phyloP scores from a whole-genome alignment of 1,140 invertebrate species.

The Drosophila mauritiana region DNA sequence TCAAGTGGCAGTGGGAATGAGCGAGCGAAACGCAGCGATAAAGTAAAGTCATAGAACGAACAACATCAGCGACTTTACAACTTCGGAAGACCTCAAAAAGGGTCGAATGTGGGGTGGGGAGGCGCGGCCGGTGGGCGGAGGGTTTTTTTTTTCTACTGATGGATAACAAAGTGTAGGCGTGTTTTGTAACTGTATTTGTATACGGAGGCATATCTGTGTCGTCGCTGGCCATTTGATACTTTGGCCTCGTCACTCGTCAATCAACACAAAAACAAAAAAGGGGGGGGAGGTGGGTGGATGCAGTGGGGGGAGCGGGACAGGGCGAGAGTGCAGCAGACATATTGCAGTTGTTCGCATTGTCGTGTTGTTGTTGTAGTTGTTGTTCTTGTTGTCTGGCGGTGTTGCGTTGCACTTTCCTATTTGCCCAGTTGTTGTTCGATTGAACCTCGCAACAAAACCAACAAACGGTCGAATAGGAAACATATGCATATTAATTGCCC shows the following conservation, averaged over 20 bases:
- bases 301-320: not conserved
- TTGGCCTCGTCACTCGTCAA: constrained; percentile 71
- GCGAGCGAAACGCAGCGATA: constrained; percentile 24
- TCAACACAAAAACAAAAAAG: constrained; percentile 25
- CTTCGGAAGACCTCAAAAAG: constrained; percentile 28
- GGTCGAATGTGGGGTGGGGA: not conserved
- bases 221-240: constrained; percentile 75
- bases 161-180: constrained; percentile 52
- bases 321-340: constrained; percentile 19
- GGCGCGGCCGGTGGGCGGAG: not conserved
- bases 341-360: constrained; percentile 39
- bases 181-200: constrained; percentile 42
- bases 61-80: constrained; percentile 35
- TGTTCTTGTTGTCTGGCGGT: constrained; percentile 45
- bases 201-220: constrained; percentile 66
- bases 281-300: constrained; percentile 1
- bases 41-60: constrained; percentile 41
- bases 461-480: constrained; percentile 52
- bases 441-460: constrained; percentile 48
- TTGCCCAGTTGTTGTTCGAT: constrained; percentile 74
- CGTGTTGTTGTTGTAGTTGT: not conserved
- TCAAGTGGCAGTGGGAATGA: constrained; percentile 63
- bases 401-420: constrained; percentile 71
- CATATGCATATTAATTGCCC: constrained; percentile 80
- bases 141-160: not conserved